Percentiles rank a stretch among this genome's conserved stretches.
These are phyloP conservation scores for Oscheius sp. DNA, from an alignment of 2,888 invertebrate genomes.

Conservation along the genomic window DNA sequence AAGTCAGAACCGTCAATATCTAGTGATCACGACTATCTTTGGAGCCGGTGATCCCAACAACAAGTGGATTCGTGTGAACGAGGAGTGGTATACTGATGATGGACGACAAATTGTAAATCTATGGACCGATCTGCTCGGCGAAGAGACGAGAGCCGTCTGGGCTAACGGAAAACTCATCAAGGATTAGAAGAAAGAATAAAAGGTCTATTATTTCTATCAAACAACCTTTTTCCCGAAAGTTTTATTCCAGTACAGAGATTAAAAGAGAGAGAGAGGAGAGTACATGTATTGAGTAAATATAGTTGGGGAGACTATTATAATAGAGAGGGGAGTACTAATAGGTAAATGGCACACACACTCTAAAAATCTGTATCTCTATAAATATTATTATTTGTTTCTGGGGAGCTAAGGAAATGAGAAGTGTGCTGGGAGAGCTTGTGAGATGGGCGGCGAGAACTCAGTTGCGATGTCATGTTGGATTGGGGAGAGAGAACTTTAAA, in stretches of 20 bases:
- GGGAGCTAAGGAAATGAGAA: neutral
- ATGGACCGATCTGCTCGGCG: neutral
- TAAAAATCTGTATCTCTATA: conserved; percentile 1
- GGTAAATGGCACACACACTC: conserved; percentile 18
- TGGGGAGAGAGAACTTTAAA: neutral
- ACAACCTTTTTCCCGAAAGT: neutral
- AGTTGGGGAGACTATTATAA: too few species aligned
- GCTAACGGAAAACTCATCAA: neutral
- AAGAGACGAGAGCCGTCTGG: neutral
- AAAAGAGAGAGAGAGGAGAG: neutral
- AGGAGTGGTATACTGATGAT: neutral
- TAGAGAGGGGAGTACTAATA: neutral
- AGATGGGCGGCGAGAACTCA: conserved; percentile 23
- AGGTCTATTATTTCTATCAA: neutral
- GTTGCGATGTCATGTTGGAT: conserved; percentile 20
- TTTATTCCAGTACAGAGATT: neutral
- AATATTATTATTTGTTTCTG: neutral
- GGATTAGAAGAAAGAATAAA: too few species aligned
- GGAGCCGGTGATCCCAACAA: neutral
- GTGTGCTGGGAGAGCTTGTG: neutral
- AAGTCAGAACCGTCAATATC: neutral
- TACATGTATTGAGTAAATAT: conserved; percentile 15
- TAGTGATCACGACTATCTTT: neutral
- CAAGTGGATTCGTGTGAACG: neutral
- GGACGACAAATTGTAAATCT: neutral